These are phyloP conservation scores for Gonocerus acuteangulatus DNA, from an alignment of 2,888 invertebrate species.

Conservation along the genomic window DNA sequence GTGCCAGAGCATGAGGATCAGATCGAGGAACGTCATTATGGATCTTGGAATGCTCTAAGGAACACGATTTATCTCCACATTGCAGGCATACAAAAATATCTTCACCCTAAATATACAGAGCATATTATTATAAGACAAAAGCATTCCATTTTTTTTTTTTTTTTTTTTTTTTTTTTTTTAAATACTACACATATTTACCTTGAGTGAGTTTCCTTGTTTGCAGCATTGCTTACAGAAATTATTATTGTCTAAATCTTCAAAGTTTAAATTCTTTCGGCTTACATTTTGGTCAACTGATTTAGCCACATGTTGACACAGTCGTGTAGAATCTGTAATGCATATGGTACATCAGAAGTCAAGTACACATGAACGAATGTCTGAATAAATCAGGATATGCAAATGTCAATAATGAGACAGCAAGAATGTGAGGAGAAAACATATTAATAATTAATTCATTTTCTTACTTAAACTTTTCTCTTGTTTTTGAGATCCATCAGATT, in stretches of 20 bases:
- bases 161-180: not conserved
- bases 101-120: constrained; percentile 34
- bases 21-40: constrained; percentile 70
- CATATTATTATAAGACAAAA: not conserved
- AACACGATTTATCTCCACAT: constrained; percentile 72
- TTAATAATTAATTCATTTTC: not conserved
- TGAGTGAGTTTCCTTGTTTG: constrained; percentile 5
- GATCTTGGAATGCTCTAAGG: constrained; percentile 62
- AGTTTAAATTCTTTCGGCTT: constrained; percentile 13
- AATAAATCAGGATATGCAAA: no score
- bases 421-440: no score
- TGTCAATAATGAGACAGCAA: no score
- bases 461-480: constrained; percentile 8
- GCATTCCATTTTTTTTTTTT: not conserved
- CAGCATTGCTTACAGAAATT: constrained; percentile 15
- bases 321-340: not conserved
- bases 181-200: constrained; percentile 14
- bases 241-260: constrained; percentile 17
- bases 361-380: no score
- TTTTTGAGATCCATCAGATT: constrained; percentile 19
- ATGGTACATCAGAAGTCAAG: no score
- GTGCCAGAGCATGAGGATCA: constrained; percentile 64
- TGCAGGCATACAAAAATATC: constrained; percentile 66
- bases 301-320: constrained; percentile 13
- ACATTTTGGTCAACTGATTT: constrained; percentile 18